phyloP scores from a whole-genome alignment of 2,888 invertebrate species.

The Tetranychus piercei region DNA sequence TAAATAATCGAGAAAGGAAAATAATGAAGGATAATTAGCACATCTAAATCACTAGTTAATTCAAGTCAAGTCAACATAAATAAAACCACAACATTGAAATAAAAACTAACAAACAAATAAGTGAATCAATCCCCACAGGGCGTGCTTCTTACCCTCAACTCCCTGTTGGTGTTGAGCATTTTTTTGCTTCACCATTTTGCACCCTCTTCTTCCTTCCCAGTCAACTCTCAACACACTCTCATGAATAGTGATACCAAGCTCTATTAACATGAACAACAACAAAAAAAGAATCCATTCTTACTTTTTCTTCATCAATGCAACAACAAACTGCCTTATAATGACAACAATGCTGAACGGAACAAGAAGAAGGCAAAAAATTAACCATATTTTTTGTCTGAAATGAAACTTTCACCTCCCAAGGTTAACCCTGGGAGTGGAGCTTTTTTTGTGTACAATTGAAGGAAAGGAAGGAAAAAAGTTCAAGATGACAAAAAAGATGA shows the following conservation, averaged over 20 bases:
- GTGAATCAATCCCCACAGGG: neutral
- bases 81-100: neutral
- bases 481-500: neutral
- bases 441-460: neutral
- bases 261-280: neutral
- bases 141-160: neutral
- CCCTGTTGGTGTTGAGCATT: neutral
- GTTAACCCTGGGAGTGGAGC: neutral
- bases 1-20: neutral
- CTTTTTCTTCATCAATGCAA: neutral
- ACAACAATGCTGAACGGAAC: neutral
- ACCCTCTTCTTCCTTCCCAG: neutral
- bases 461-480: neutral
- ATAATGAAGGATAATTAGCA: neutral
- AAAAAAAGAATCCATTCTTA: neutral
- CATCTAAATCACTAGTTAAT: no score
- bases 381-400: neutral
- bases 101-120: neutral
- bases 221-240: neutral
- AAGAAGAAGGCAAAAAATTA: neutral
- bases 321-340: neutral
- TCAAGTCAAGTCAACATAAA: no score
- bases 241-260: neutral
- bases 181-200: neutral
- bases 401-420: neutral